Percentiles rank a stretch among this genome's conserved stretches.
phyloP scores from a whole-genome alignment of 2,797 vertebrate genomes.

The Balearica regulorum region DNA sequence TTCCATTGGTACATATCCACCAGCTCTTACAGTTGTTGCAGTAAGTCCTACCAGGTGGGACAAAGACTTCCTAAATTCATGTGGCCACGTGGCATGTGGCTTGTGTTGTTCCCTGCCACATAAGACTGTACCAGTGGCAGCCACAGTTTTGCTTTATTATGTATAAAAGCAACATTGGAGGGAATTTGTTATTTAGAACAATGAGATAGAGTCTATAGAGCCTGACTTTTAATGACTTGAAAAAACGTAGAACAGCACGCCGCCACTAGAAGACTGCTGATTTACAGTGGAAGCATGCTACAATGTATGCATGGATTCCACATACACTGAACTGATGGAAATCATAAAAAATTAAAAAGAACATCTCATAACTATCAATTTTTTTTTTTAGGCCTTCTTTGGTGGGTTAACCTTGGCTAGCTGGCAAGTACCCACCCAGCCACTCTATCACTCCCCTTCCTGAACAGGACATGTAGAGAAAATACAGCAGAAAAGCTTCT shows the following conservation, averaged over 20 bases:
- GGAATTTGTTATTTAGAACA: neutral
- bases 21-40: neutral
- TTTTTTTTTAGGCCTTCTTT: neutral
- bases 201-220: neutral
- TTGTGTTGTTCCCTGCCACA: neutral
- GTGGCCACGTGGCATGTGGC: no score
- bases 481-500: neutral
- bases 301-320: neutral
- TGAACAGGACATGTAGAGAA: neutral
- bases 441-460: neutral
- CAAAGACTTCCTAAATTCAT: neutral
- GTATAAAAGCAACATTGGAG: neutral
- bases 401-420: neutral
- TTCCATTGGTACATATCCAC: neutral
- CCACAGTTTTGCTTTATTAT: neutral
- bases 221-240: neutral
- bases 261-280: neutral
- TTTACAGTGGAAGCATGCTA: neutral
- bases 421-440: neutral
- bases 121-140: neutral
- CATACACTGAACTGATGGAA: neutral
- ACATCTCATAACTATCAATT: accelerated
- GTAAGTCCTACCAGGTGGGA: neutral
- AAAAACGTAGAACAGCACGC: neutral
- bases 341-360: neutral